These are phyloP conservation scores for Mythimna vitellina DNA, from an alignment of 2,888 invertebrate genomes.

Conservation along the genomic window DNA sequence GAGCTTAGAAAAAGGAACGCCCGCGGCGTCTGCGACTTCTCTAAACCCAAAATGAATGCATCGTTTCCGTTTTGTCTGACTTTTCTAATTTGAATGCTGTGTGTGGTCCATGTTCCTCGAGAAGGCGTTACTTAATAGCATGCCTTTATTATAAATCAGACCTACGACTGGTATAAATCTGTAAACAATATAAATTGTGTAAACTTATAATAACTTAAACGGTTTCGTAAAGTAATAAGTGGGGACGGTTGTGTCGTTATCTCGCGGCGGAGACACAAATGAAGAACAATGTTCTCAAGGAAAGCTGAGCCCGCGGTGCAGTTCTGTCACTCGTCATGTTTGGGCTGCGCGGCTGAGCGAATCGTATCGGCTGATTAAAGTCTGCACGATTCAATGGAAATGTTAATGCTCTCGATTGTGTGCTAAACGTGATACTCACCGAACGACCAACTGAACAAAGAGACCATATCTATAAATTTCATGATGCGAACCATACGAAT, in stretches of 20 bases:
- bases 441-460: constrained; percentile 82
- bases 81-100: constrained; percentile 86
- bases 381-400: constrained; percentile 83
- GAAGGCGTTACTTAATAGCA: constrained; percentile 80
- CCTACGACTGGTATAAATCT: constrained; percentile 66
- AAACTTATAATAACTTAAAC: constrained; percentile 66
- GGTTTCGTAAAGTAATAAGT: constrained; percentile 52
- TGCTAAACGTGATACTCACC: constrained; percentile 84
- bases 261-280: constrained; percentile 48
- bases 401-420: constrained; percentile 87
- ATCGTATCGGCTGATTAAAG: constrained; percentile 76
- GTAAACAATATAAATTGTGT: constrained; percentile 71
- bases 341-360: constrained; percentile 70
- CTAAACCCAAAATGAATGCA: constrained; percentile 84
- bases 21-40: constrained; percentile 82
- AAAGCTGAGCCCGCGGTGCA: constrained; percentile 55
- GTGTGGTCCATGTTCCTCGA: constrained; percentile 85
- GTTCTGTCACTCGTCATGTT: constrained; percentile 66
- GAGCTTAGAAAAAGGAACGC: constrained; percentile 84
- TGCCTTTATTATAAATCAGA: constrained; percentile 79
- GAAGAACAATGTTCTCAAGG: constrained; percentile 58
- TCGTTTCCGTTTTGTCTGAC: constrained; percentile 86
- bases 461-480: constrained; percentile 84
- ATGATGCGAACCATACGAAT: constrained; percentile 72
- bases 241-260: constrained; percentile 38